Conservation (phyloP, 30 jellyfish, hydroid and myxozoan genomes). For the Catostylus mosaicus region DNA sequence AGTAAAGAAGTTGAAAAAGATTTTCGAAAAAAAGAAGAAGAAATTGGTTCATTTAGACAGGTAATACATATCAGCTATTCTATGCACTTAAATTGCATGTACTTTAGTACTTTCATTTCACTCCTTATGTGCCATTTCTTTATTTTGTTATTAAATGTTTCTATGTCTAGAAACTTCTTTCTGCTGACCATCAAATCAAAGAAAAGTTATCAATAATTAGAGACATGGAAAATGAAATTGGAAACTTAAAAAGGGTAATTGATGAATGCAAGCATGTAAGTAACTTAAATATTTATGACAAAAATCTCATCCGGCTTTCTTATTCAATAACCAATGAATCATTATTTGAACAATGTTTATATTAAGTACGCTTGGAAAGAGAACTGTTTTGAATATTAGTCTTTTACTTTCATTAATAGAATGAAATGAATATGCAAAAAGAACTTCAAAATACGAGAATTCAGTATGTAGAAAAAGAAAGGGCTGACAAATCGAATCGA, state of each 20-base stretch:
- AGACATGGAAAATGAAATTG: slow-evolving; percentile 53
- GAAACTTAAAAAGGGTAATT: slow-evolving; percentile 24
- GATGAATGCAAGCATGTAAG: slow-evolving; percentile 59
- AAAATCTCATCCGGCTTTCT: no score
- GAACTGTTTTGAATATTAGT: not conserved
- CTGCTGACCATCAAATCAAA: slow-evolving; percentile 53
- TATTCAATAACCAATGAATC: no score
- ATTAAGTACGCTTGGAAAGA: no score
- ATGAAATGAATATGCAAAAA: slow-evolving; percentile 62
- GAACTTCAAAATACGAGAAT: slow-evolving; percentile 71
- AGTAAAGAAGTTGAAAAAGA: slow-evolving; percentile 80
- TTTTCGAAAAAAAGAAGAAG: slow-evolving; percentile 78
- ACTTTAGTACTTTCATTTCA: not conserved
- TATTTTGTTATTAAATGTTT: not conserved
- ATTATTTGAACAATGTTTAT: no score
- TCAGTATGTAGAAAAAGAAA: slow-evolving; percentile 68
- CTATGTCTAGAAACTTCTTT: slow-evolving; percentile 28
- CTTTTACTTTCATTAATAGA: slow-evolving; percentile 29
- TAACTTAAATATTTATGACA: not conserved
- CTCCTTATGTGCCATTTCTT: not conserved
- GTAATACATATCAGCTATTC: slow-evolving; percentile 24
- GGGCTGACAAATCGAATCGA: slow-evolving; percentile 66
- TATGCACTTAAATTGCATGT: not conserved
- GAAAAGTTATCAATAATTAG: slow-evolving; percentile 42
- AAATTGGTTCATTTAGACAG: slow-evolving; percentile 61